These are phyloP conservation scores for Ophion ventricosus DNA, from an alignment of 2,888 invertebrate species.

Conservation along the genomic window DNA sequence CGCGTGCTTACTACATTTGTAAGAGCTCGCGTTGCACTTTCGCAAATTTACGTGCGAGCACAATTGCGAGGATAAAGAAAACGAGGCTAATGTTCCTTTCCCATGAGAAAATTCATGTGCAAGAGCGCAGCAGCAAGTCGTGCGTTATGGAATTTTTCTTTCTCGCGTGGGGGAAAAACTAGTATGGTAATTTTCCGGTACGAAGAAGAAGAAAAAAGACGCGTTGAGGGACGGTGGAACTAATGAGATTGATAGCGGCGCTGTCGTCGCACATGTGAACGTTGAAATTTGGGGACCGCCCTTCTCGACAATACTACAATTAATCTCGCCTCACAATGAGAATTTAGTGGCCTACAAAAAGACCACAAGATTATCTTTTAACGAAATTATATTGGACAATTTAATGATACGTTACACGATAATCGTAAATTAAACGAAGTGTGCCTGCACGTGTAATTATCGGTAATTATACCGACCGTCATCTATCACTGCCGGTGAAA, in stretches of 20 bases:
- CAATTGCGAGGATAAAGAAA: constrained; percentile 19
- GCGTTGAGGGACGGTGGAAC: neutral
- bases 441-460: neutral
- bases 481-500: neutral
- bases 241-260: neutral
- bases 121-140: neutral
- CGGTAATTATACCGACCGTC: neutral
- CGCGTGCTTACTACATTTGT: neutral
- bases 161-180: neutral
- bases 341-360: constrained; percentile 9
- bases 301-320: constrained; percentile 7
- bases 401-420: constrained; percentile 17
- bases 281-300: neutral
- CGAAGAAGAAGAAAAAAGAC: neutral
- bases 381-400: constrained; percentile 10
- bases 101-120: constrained; percentile 43
- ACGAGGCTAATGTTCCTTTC: constrained; percentile 46
- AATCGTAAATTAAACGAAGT: constrained; percentile 7
- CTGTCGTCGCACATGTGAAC: neutral
- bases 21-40: constrained; percentile 10
- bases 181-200: neutral
- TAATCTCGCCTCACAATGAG: neutral
- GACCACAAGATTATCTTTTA: neutral
- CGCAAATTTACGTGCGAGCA: constrained; percentile 6
- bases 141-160: constrained; percentile 33